Base-by-base conservation (phyloP, 2,797 vertebrate species). In the Oceanodroma leucorhoa region DNA sequence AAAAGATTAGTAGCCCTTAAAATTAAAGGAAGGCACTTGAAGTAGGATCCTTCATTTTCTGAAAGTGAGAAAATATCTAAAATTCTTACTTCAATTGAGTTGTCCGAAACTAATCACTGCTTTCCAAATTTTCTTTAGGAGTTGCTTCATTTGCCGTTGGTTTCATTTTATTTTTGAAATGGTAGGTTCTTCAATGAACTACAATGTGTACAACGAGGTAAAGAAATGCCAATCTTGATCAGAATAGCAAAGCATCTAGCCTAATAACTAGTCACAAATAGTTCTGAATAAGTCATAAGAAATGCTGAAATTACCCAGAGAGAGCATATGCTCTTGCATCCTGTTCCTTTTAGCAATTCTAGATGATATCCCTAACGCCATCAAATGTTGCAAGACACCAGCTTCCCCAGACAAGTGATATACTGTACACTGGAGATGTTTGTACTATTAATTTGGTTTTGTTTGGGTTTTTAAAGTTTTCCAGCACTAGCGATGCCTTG, bases 151-250 rank as follows among this genome's bases (percentile, higher is more conserved):
- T 79, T 67, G 14, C 30, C 2, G 0, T 70, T 26, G 22, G 6
- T 50, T 71, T 78, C 0, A 29, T 45, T 84, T 79, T 38, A 6
- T 29, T 85, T 89, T 77, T 84, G 9, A 61, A 83, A 73, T 14
- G 2, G 6, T 26, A 32, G 4, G 8, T 45, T 76, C 14, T 55
- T 60, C 40, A 34, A 11, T 57, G 46, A 34, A 32, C 15, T 51
- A 8, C 26, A 54, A 3, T 6, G 8, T 38, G 9, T 48, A 80
- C 0, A 0, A 41, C 34, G 58, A 50, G 8, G 23, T 22, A 54
- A 84, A 81, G 26, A 80, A 70, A 50, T n/a, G 30, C 13, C 26
- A 32, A 10, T 19, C 22, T 58, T 23, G 8, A 53, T 55, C 11
- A 70, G 50, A 76, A 51, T 1, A 79, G 22, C 19, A 50, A 70